These are phyloP conservation scores for Lasioglossum malachurum DNA, from an alignment of 2,888 invertebrate species.

Conservation along the genomic window DNA sequence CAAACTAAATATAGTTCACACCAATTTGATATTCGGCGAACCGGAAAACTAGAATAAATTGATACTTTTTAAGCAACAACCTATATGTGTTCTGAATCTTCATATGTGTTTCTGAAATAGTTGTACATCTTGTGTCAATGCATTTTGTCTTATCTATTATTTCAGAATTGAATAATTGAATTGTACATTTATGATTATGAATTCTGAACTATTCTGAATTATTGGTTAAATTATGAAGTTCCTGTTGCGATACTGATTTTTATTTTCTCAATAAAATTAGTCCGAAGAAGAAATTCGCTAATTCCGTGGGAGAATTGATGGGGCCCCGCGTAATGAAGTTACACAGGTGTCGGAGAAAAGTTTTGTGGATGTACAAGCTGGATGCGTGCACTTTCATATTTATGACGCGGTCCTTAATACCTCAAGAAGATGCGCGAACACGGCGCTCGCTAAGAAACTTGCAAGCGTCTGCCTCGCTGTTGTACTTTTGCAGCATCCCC, in stretches of 20 bases:
- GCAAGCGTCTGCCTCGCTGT: slow-evolving; percentile 30
- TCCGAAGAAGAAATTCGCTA: slow-evolving; percentile 7
- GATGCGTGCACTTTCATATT: slow-evolving; percentile 74
- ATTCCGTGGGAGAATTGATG: slow-evolving; percentile 32
- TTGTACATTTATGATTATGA: no score
- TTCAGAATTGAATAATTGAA: no score
- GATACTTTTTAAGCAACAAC: background rate
- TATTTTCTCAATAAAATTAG: background rate
- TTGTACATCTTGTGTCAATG: no score
- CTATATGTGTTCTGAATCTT: no score
- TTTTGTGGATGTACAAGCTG: slow-evolving; percentile 50
- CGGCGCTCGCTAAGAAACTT: slow-evolving; percentile 54
- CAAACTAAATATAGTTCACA: background rate
- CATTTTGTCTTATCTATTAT: no score
- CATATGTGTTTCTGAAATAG: no score
- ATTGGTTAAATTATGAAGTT: no score
- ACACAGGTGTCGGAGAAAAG: slow-evolving; percentile 39
- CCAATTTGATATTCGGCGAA: background rate
- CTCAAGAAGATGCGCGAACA: slow-evolving; percentile 67
- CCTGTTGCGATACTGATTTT: background rate
- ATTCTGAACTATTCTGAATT: no score
- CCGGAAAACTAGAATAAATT: background rate
- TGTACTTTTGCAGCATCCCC: slow-evolving; percentile 11
- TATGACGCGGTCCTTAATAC: slow-evolving; percentile 71
- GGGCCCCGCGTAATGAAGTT: slow-evolving; percentile 27